A percentile compares a stretch with the other conserved stretches of the same genome.
These are phyloP conservation scores for Cephus nigrinus DNA, from an alignment of 2,888 invertebrate species.

Conservation along the genomic window DNA sequence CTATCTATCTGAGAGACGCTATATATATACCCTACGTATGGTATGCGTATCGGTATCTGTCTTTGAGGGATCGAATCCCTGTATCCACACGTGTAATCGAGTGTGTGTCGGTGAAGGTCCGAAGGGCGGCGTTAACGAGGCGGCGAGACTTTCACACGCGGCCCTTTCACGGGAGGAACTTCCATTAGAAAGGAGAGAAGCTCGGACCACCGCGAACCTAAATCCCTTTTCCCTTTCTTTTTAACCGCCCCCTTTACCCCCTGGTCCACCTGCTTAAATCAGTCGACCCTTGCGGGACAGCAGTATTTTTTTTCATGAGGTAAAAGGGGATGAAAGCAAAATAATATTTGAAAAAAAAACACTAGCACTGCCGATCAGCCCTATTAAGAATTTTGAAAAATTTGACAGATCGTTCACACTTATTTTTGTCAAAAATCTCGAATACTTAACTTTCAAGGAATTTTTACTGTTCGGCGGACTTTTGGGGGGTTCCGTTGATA, in stretches of 20 bases:
- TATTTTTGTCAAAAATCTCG: too few species aligned
- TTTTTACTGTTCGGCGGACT: not conserved
- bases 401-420: not conserved
- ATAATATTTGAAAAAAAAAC: not conserved
- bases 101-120: not conserved
- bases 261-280: not conserved
- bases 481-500: not conserved
- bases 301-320: not conserved
- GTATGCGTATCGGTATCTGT: not conserved
- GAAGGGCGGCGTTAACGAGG: constrained; percentile 51
- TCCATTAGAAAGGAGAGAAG: not conserved
- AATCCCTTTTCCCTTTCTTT: not conserved
- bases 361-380: not conserved
- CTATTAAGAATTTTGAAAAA: not conserved
- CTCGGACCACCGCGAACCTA: not conserved
- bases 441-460: not conserved
- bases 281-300: not conserved
- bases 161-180: constrained; percentile 1
- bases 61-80: not conserved
- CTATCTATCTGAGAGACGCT: not conserved
- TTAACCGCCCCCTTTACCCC: not conserved
- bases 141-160: constrained; percentile 53
- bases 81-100: not conserved
- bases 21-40: not conserved
- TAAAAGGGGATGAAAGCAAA: not conserved